Conservation (phyloP, 2,797 vertebrate genomes). For the Taenioides sp. region DNA sequence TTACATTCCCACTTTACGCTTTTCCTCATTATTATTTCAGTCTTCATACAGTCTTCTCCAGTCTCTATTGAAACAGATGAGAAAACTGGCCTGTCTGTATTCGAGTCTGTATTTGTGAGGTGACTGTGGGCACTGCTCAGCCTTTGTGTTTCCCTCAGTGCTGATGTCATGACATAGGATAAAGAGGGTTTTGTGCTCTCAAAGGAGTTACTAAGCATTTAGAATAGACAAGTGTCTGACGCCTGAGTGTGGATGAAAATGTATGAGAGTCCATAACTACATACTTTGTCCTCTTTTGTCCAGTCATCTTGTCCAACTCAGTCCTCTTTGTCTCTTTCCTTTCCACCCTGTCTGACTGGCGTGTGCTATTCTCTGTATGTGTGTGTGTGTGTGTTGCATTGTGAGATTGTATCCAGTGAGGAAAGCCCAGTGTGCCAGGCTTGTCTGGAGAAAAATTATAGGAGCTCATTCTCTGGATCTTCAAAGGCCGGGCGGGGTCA, state of each 20-base stretch:
- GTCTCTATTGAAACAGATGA: constrained; percentile 54
- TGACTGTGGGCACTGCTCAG: constrained; percentile 59
- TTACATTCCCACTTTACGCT: constrained; percentile 42
- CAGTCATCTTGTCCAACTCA: constrained; percentile 55
- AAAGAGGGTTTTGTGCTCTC: constrained; percentile 63
- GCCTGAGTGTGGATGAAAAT: constrained; percentile 24
- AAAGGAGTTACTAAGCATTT: constrained; percentile 49
- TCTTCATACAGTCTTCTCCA: constrained; percentile 45
- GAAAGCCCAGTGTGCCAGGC: constrained; percentile 75
- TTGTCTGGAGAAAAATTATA: constrained; percentile 78
- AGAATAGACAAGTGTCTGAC: constrained; percentile 33
- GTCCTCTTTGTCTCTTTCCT: constrained; percentile 43
- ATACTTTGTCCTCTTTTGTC: constrained; percentile 36
- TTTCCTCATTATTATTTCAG: constrained; percentile 46
- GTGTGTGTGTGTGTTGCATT: constrained; percentile 45
- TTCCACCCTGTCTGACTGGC: constrained; percentile 37
- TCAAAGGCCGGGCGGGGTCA: constrained; percentile 79
- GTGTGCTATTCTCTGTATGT: constrained; percentile 26
- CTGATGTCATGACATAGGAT: constrained; percentile 70
- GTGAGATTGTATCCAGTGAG: constrained; percentile 79
- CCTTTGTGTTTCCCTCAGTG: constrained; percentile 55
- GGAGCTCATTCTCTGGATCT: constrained; percentile 67
- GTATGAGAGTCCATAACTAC: constrained; percentile 26
- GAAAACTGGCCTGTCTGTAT: constrained; percentile 54
- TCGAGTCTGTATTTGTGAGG: constrained; percentile 33